Evolutionary conservation across 2,888 invertebrate species (phyloP).

Genomic region (Oxyscelio sp.): DNA sequence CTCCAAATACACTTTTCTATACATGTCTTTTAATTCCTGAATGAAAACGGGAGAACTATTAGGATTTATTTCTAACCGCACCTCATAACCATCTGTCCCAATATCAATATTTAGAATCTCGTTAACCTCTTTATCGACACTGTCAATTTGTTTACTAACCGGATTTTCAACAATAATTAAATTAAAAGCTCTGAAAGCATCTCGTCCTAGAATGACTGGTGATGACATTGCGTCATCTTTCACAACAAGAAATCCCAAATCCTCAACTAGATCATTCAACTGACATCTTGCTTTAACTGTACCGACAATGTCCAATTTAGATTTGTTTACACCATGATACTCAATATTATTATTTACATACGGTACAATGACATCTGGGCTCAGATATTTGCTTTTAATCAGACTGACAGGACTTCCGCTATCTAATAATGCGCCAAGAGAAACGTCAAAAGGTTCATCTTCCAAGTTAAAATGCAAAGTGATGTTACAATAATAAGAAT

Average conservation of each 20-base stretch:
- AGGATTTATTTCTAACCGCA: too few species aligned
- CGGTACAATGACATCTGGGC: conserved; percentile 7
- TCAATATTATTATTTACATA: neutral
- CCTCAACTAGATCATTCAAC: neutral
- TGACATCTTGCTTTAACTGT: neutral
- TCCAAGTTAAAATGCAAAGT: conserved; percentile 5
- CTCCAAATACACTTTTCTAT: too few species aligned
- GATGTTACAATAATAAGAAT: neutral
- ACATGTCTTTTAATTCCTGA: too few species aligned
- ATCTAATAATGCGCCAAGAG: neutral
- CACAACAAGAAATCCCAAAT: conserved; percentile 4
- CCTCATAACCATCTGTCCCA: too few species aligned
- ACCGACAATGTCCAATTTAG: conserved; percentile 4
- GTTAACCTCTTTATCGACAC: too few species aligned
- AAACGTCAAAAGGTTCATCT: conserved; percentile 8
- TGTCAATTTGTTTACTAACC: too few species aligned
- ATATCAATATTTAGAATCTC: too few species aligned
- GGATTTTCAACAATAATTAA: too few species aligned
- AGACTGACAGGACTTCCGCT: too few species aligned
- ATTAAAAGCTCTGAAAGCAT: too few species aligned
- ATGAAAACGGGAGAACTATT: too few species aligned
- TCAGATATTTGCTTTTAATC: conserved; percentile 8
- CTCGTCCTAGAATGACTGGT: too few species aligned
- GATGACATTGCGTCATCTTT: neutral
- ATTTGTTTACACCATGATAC: conserved; percentile 5